These are phyloP conservation scores for Aphis gossypii DNA, from an alignment of 1,140 invertebrate genomes.

Conservation along the genomic window DNA sequence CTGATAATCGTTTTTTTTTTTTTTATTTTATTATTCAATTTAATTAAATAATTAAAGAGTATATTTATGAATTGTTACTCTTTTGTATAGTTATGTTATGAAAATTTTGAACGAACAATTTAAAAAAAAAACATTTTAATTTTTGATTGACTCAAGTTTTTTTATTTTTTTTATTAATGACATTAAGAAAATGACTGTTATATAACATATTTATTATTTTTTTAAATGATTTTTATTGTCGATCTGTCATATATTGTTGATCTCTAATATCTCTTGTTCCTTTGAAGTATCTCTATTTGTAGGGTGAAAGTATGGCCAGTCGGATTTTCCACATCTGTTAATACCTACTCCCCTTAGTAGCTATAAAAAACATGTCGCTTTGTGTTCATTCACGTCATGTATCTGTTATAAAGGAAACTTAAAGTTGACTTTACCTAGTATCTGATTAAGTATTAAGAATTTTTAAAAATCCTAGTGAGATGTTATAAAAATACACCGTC, in stretches of 20 bases:
- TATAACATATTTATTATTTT: constrained; percentile 45
- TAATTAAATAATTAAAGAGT: constrained; percentile 11
- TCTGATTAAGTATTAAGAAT: constrained; percentile 28
- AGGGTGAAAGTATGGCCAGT: constrained; percentile 39
- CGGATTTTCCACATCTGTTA: constrained; percentile 49
- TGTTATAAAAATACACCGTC: constrained; percentile 50
- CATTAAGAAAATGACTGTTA: constrained; percentile 42
- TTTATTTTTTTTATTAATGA: constrained; percentile 43
- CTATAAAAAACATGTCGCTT: constrained; percentile 43
- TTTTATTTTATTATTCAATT: not conserved
- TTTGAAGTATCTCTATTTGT: constrained; percentile 37
- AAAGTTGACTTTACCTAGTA: constrained; percentile 31
- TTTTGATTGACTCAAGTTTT: constrained; percentile 36
- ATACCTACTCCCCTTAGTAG: constrained; percentile 41
- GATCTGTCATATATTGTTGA: constrained; percentile 45
- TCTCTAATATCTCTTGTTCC: constrained; percentile 56
- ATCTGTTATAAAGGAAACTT: constrained; percentile 33
- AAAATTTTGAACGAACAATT: not conserved
- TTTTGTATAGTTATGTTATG: constrained; percentile 35
- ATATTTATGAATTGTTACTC: constrained; percentile 41
- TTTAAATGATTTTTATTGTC: constrained; percentile 43
- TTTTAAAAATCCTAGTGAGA: constrained; percentile 44
- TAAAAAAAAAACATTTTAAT: constrained; percentile 11
- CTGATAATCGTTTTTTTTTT: constrained; percentile 42
- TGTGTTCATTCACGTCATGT: constrained; percentile 40